Evolutionary conservation across 2,888 invertebrate genomes (phyloP), one percentile per base, ranked within the genome.

Genomic region (Acanthosepion pharaonis): DNA sequence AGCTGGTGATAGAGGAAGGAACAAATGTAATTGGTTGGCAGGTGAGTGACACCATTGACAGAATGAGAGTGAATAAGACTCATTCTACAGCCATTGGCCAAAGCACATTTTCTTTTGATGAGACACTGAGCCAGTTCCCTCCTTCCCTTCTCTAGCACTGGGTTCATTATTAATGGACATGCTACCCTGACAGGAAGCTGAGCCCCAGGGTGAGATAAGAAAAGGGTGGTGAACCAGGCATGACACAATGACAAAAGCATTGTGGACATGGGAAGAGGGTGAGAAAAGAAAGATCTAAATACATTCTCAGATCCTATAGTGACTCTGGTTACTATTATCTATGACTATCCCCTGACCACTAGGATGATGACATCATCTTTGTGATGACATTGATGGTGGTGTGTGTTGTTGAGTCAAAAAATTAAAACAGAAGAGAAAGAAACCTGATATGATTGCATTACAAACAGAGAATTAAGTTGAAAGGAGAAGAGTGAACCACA

Each of bases 131-230:
- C 78, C n/a, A 78, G 78, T 33, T 78, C 78, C 2, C n/a, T 33
- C 33, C 33, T 33, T 9, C 33, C 33, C 78, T 9, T 78, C 33
- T 78, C 78, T 78, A 1, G n/a, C n/a, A 78, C 18, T n/a, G 78
- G 78, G 78, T 33, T 78, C 78, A 78, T 78, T 78, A 78, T 78
- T 78, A 33, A 78, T 78, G 78, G 78, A 78, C 78, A 78, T 78
- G 78, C 78, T 78, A 78, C 78, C 78, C n/a, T 78, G 78, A 78
- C 78, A 78, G 78, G 78, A 78, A 78, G 78, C n/a, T 78, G 78
- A 78, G 78, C 78, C 78, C 33, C n/a, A n/a, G 15, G n/a, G 78
- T 78, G 78, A 78, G 78, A 78, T 78, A 78, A 78, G 78, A 78
- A 78, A 78, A 18, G 78, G 78, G 78, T 78, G 78, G 78, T 78